These are phyloP conservation scores for Cygnus atratus DNA, from an alignment of 2,113 vertebrate species.

Conservation along the genomic window DNA sequence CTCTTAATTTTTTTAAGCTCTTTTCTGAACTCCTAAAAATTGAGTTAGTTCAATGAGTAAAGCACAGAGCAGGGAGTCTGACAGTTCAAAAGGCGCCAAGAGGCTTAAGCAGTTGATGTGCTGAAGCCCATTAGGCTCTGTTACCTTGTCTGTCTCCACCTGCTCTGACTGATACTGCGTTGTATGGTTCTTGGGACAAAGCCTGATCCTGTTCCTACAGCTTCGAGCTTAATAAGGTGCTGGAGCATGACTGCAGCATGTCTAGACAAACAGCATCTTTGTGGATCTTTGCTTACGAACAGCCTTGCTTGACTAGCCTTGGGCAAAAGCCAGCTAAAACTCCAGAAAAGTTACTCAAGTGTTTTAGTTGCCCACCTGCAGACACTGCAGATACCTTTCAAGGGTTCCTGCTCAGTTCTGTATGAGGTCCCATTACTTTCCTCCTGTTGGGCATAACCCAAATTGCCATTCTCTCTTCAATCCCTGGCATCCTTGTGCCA, in stretches of 20 bases:
- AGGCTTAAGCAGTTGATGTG: background rate
- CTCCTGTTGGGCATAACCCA: background rate
- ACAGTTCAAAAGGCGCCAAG: background rate
- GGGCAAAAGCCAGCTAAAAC: background rate
- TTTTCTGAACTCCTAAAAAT: background rate
- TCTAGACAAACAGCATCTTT: background rate
- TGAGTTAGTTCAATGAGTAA: background rate
- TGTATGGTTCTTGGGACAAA: background rate
- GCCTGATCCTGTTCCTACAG: background rate
- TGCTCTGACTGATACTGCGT: background rate
- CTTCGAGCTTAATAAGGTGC: background rate
- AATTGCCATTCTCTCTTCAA: background rate
- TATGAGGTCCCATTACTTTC: fast-evolving
- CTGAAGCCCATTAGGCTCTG: background rate
- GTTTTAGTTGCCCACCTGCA: background rate
- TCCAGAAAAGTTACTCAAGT: background rate
- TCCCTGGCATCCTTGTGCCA: background rate
- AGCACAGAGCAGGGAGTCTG: background rate
- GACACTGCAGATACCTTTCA: background rate
- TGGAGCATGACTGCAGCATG: background rate
- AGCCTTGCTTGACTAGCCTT: background rate
- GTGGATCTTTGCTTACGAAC: background rate
- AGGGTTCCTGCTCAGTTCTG: background rate
- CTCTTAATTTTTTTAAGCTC: background rate
- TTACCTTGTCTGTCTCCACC: conserved; percentile 13